Conservation (phyloP, 2,113 vertebrate genomes). For the Podarcis raffonei region DNA sequence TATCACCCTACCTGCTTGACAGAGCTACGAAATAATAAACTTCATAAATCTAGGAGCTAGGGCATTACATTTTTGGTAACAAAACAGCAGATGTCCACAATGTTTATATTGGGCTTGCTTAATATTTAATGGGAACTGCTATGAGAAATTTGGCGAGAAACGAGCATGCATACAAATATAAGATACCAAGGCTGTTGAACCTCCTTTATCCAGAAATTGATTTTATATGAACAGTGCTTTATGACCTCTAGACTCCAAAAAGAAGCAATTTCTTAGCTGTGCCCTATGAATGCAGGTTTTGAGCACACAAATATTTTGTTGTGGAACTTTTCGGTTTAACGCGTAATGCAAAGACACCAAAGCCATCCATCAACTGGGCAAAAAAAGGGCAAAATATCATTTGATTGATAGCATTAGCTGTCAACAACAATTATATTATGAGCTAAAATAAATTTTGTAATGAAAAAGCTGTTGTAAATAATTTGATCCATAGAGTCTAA, state of each 20-base stretch:
- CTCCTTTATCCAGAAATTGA: not conserved
- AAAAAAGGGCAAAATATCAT: conserved; percentile 29
- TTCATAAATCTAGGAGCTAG: no score
- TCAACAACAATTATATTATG: conserved; percentile 42
- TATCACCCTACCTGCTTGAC: no score
- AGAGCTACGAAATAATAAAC: no score
- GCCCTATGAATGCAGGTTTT: not conserved
- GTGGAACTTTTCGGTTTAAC: conserved; percentile 25
- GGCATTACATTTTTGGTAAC: no score
- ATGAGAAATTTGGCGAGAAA: not conserved
- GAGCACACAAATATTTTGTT: not conserved
- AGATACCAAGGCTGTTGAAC: not conserved
- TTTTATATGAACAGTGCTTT: conserved; percentile 28
- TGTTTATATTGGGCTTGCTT: not conserved
- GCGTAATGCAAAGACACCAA: conserved; percentile 33
- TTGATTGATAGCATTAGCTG: conserved; percentile 39
- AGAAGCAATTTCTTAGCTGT: conserved; percentile 27
- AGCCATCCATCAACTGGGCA: conserved; percentile 45
- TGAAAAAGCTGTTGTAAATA: conserved; percentile 54
- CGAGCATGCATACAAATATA: not conserved
- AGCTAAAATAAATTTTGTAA: conserved; percentile 38
- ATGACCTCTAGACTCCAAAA: not conserved
- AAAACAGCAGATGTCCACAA: not conserved
- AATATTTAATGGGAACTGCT: not conserved
- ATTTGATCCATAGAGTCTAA: conserved; percentile 37